Base-by-base conservation (phyloP, 2,888 invertebrate species). In the Nycteola revayana region DNA sequence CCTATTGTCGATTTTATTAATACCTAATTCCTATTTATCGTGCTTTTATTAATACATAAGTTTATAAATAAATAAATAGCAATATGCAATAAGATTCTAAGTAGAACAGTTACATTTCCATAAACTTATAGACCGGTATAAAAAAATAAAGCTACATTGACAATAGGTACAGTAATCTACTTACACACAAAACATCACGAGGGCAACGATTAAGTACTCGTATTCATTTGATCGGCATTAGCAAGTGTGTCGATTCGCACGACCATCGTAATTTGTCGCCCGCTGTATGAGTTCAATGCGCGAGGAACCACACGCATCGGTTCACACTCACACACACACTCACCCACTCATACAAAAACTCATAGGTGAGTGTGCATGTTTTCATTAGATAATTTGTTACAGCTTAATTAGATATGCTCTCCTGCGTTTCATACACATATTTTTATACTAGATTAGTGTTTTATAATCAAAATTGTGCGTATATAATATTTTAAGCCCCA, bases 241-340 rank as follows among this genome's bases (percentile, higher is more conserved):
- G 53, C 70, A 70, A 69, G 73, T 83, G 81, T 70, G 60, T 39
- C 47, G 50, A 58, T 83, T 82, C 82, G 64, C 83, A 83, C 82
- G 81, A 67, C 61, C 66, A 63, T 68, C 57, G 70, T 65, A 72
- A 75, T 81, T 76, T 75, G 76, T 76, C 69, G 66, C 71, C 67
- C 57, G 66, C 74, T 77, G 70, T 59, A 48, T 59, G 42, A 66
- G 72, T 67, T 70, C 66, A 64, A 42, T 65, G 70, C 71, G 61
- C 60, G 56, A 54, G 61, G 55, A 49, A 50, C 58, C 53, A 25
- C 63, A 65, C 71, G 74, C 73, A 66, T 66, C 70, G 60, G 32
- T 64, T 64, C 60, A 55, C 61, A 52, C 57, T 58, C 65, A 52
- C 53, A 28, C 10, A 47, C 49, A 48, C 55, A 46, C 42, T 22